A percentile compares a stretch with the other conserved stretches of the same genome.
These are phyloP conservation scores for Myotis pilosus DNA, from an alignment of 2,797 vertebrate genomes.

Conservation along the genomic window DNA sequence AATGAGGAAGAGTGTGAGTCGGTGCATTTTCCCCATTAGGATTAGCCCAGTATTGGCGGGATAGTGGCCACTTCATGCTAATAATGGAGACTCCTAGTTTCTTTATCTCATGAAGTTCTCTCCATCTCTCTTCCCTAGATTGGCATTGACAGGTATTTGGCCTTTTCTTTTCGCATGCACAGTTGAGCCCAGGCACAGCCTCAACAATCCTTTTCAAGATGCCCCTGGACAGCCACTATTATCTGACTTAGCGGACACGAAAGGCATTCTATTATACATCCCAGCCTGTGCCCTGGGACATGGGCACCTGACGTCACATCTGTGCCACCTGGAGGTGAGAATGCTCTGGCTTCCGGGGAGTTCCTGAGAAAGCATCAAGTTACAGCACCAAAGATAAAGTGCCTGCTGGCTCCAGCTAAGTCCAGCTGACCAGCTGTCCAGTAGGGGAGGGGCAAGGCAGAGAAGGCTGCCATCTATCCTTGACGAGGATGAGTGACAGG, in stretches of 20 bases:
- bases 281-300: not conserved
- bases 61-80: not conserved
- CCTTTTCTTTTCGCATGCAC: not conserved
- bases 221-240: not conserved
- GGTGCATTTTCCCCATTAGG: not conserved
- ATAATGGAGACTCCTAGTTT: not conserved
- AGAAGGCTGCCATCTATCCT: not conserved
- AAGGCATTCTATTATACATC: not conserved
- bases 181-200: constrained; percentile 18
- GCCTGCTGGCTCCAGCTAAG: not conserved
- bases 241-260: not conserved
- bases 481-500: not conserved
- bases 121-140: not conserved
- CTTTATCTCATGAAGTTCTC: not conserved
- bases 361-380: constrained; percentile 68
- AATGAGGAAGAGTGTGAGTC: not conserved
- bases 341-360: constrained; percentile 31
- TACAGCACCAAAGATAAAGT: constrained; percentile 47
- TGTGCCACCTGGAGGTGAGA: constrained; percentile 48
- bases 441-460: not conserved
- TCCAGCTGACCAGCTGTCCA: constrained; percentile 17
- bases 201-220: not conserved
- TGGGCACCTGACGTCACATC: not conserved
- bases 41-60: not conserved
- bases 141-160: not conserved